These are phyloP conservation scores for Gobius niger DNA, from an alignment of 2,113 vertebrate species.

Conservation along the genomic window DNA sequence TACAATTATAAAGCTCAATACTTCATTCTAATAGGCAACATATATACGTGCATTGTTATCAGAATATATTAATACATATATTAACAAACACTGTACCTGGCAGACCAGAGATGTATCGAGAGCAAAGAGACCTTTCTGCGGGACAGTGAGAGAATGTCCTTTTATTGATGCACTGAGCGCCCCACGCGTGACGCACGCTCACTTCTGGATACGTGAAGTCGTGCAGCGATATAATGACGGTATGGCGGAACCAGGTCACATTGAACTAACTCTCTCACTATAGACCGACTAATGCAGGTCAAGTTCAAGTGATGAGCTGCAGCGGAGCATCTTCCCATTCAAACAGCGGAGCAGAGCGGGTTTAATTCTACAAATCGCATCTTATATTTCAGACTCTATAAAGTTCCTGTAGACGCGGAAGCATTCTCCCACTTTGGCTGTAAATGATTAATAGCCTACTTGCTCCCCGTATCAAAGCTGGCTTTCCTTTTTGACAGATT, in stretches of 20 bases:
- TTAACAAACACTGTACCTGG: slow-evolving; percentile 29
- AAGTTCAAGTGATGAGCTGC: not conserved
- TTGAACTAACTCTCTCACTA: slow-evolving; percentile 39
- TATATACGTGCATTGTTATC: not conserved
- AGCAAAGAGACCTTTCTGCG: slow-evolving; percentile 47
- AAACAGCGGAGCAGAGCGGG: fast-evolving
- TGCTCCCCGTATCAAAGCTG: not conserved
- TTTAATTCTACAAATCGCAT: not conserved
- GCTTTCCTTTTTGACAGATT: no score
- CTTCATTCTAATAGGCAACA: not conserved
- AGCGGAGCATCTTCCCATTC: no score
- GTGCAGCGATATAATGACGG: slow-evolving; percentile 53
- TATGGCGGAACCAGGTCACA: slow-evolving; percentile 77
- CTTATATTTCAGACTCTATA: not conserved
- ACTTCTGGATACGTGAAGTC: slow-evolving; percentile 16
- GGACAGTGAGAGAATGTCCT: slow-evolving; percentile 18
- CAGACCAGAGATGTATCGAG: slow-evolving; percentile 1
- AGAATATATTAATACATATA: not conserved
- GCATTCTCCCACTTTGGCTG: not conserved
- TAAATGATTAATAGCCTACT: slow-evolving; percentile 48
- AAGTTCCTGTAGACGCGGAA: slow-evolving; percentile 25
- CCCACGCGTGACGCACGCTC: slow-evolving; percentile 22
- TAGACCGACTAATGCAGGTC: not conserved
- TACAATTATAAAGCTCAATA: not conserved
- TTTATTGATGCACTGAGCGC: slow-evolving; percentile 25